phyloP scores from a whole-genome alignment of 2,797 vertebrate species.

The Notolabrus celidotus region DNA sequence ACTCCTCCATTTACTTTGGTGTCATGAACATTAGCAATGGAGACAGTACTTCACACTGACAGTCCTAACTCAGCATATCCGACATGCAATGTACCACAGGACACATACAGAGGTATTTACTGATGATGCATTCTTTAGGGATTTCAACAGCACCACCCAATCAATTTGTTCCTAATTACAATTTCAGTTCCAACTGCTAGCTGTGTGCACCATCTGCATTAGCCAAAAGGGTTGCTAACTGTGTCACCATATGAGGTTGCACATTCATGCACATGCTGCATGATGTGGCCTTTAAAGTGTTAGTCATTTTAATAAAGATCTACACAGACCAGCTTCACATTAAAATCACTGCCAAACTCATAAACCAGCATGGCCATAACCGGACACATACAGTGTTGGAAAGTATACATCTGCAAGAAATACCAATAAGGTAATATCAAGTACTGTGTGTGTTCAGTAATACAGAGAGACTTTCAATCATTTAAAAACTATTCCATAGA shows the following conservation, averaged over 20 bases:
- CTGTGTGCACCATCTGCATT: conserved; percentile 3
- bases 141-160: not conserved
- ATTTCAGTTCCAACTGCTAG: not conserved
- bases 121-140: not conserved
- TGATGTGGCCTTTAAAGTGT: not conserved
- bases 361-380: not conserved
- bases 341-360: not conserved
- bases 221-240: conserved; percentile 1
- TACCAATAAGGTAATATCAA: not conserved
- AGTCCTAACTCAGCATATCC: not conserved
- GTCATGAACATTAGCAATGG: not conserved
- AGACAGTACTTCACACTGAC: not conserved
- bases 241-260: not conserved
- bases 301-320: not conserved
- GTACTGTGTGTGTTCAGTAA: not conserved
- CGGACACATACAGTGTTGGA: not conserved
- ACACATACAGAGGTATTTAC: not conserved
- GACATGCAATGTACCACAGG: not conserved
- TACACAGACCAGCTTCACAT: conserved; percentile 7
- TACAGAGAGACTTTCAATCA: not conserved
- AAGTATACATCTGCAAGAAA: not conserved
- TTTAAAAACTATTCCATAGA: no score
- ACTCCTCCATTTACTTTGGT: conserved; percentile 15
- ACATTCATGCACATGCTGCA: conserved; percentile 4
- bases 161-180: not conserved